Evolutionary conservation across 2,797 vertebrate species (phyloP).

Genomic region (Danio aesculapii): DNA sequence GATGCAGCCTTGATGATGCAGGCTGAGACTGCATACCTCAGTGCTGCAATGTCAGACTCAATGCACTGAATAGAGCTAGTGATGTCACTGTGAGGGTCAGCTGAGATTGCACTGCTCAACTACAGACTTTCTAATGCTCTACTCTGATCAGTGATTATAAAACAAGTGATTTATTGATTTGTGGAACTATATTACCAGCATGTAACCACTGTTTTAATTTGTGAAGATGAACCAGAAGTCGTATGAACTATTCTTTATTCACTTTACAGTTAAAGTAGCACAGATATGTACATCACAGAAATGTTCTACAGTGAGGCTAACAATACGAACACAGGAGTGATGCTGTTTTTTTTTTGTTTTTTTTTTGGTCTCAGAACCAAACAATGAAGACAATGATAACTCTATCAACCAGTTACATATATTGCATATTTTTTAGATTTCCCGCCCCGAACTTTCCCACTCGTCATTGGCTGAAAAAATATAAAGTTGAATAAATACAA

Average conservation of each 20-base stretch:
- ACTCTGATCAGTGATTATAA: background rate
- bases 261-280: slow-evolving; percentile 69
- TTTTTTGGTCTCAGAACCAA: slow-evolving; percentile 53
- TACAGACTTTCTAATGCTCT: background rate
- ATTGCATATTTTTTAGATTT: slow-evolving; percentile 72
- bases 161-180: background rate
- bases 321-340: slow-evolving; percentile 64
- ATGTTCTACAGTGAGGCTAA: slow-evolving; percentile 63
- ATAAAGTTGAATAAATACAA: slow-evolving; percentile 68
- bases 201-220: background rate
- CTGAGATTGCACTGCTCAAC: too few species aligned
- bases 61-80: too few species aligned
- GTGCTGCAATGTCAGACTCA: too few species aligned
- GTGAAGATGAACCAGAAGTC: slow-evolving; percentile 27
- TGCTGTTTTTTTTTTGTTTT: slow-evolving; percentile 25
- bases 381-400: slow-evolving; percentile 62
- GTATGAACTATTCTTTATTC: slow-evolving; percentile 72
- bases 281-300: slow-evolving; percentile 72
- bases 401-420: slow-evolving; percentile 64
- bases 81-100: too few species aligned
- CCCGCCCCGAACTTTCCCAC: slow-evolving; percentile 55
- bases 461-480: slow-evolving; percentile 64
- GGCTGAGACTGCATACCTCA: too few species aligned
- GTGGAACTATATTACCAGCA: background rate
- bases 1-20: too few species aligned